Evolutionary conservation across 2,888 invertebrate genomes (phyloP), one percentile per base, ranked within the genome.

Genomic region (Meganola albula): DNA sequence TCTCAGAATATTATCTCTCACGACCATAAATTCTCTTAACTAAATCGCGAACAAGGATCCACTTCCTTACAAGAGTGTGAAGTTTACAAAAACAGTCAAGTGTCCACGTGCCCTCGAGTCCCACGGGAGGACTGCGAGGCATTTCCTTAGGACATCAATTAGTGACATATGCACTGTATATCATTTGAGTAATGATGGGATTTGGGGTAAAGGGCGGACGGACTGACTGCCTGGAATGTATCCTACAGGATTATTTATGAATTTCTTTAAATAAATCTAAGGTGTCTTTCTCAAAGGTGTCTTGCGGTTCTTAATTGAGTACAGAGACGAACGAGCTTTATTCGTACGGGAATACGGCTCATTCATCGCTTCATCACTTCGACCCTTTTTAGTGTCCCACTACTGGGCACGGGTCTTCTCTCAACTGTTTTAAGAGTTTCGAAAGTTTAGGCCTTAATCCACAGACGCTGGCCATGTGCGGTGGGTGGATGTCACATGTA

Each of bases 91-190:
- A 73, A 70, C 49, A 68, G 63, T 49, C 46, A 37, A 55, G 58
- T 63, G 58, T 61, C 74, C 74, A 74, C 75, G 74, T 69, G 75
- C 72, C 56, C 25, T 36, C 27, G 51, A 70, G 64, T 78, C 79
- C 66, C 80, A 74, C 76, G 80, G 71, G 79, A 74, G 66, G 48
- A 65, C 66, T 64, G 61, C 58, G 37, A 58, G 58, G 63, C 51
- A 75, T 69, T 77, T 79, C 53, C 53, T 53, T 24, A 45, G 46
- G 41, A 43, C 42, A 37, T 50, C 63, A 71, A 74, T 73, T 69
- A 63, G 58, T 57, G 53, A 61, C 67, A 57, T 65, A 66, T 59
- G 48, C 60, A 56, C 38, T 33, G 16, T n/a, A 32, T 24, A 34
- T 44, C 43, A 43, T 36, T 40, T 39, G 34, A 44, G 39, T 50